Conservation (phyloP, 1,140 invertebrate species). For the Trichonephila clavipes region DNA sequence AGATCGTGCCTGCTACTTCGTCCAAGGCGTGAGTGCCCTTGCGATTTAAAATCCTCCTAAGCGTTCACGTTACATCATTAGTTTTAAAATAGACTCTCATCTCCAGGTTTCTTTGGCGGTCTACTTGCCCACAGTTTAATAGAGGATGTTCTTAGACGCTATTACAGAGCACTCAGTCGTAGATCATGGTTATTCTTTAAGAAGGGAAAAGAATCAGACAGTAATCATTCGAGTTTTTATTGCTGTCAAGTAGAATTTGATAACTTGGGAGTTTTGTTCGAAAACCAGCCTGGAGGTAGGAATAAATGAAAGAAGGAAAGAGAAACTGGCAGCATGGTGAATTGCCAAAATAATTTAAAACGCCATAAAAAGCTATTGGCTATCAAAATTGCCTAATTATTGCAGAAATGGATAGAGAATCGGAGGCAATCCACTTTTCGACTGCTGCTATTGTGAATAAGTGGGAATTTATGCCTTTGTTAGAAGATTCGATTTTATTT, state of each 20-base stretch:
- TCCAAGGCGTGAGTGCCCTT: slow-evolving; percentile 7
- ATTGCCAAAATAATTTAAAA: background rate
- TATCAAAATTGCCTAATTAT: background rate
- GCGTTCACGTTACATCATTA: slow-evolving; percentile 33
- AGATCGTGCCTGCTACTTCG: slow-evolving; percentile 29
- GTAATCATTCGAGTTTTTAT: slow-evolving; percentile 62
- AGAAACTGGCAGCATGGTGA: background rate
- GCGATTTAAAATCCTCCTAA: slow-evolving; percentile 7
- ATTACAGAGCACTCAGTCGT: background rate
- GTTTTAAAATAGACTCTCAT: slow-evolving; percentile 43
- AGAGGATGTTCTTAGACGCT: slow-evolving; percentile 26
- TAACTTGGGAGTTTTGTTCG: background rate
- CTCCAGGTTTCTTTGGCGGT: background rate
- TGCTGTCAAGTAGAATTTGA: slow-evolving; percentile 32
- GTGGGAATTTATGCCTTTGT: background rate
- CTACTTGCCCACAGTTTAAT: background rate
- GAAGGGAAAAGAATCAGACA: background rate
- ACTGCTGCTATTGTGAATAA: background rate
- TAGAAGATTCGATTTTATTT: background rate
- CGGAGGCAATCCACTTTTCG: background rate
- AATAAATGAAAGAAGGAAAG: background rate
- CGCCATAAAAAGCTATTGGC: background rate
- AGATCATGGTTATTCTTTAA: slow-evolving; percentile 16
- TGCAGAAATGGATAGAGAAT: background rate
- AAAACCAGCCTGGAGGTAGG: background rate